Base-by-base conservation (phyloP, 2,797 vertebrate genomes). In the Rhyacichthys aspro region DNA sequence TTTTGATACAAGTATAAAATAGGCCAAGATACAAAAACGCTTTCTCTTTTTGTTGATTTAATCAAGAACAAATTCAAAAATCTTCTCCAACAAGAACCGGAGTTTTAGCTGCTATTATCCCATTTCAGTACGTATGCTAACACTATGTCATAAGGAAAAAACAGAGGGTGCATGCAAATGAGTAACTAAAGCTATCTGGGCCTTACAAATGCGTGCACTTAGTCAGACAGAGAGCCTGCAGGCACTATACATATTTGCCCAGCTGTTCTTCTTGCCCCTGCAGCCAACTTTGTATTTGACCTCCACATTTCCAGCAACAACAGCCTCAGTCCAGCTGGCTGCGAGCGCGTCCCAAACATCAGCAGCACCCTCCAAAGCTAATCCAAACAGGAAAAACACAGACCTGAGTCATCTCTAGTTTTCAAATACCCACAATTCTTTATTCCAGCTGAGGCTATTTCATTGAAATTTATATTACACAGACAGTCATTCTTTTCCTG, bases 251-350 rank as follows among this genome's bases (percentile, higher is more conserved):
- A 6, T 4, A 60, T 74, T 67, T 3, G 0, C 63, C 77, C 86
- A 89, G 86, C 84, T 88, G 87, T 86, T 86, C 63, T 72, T 79
- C 72, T 18, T 70, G 41, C 39, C 73, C 87, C 81, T 48, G 72
- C 63, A 59, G 86, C 79, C 34, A 75, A 69, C 63, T 64, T 46
- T 33, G 57, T 43, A 58, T 84, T 71, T 85, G 86, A 87, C 88
- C 89, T 87, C 84, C 69, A 47, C 75, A 64, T 79, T 43, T 63
- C 48, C 50, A 57, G 74, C 75, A 73, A 75, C 70, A 86, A 75
- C 74, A 66, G 39, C 46, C 59, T 43, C 66, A n/a, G 70, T 82
- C 61, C 86, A 85, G 86, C 85, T 86, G 85, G 63, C 85, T 58
- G 33, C 39, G 12, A 67, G 37, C 15, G 8, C 32, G 23, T 16